Evolutionary conservation across 1,140 invertebrate genomes (phyloP).

Genomic region (Drosophila parvula): DNA sequence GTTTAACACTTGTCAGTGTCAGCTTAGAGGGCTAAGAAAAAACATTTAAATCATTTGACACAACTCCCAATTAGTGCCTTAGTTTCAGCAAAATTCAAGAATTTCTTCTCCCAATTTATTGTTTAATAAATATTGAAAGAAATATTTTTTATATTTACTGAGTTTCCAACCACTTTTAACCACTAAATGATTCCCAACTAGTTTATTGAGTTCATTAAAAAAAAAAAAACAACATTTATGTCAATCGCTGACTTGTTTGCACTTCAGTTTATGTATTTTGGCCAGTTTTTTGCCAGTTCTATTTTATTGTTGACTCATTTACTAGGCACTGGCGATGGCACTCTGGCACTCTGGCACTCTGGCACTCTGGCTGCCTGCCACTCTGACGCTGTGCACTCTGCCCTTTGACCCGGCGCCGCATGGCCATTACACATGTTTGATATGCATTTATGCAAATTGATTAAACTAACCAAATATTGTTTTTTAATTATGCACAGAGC

Average conservation of each 20-base stretch:
- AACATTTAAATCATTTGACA: neutral
- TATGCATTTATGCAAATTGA: slow-evolving; percentile 75
- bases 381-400: neutral
- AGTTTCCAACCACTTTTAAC: neutral
- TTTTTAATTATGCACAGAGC: slow-evolving; percentile 79
- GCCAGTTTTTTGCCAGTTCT: slow-evolving; percentile 14
- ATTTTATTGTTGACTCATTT: slow-evolving; percentile 41
- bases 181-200: slow-evolving; percentile 3
- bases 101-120: neutral
- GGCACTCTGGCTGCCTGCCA: too few species aligned
- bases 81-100: accelerated
- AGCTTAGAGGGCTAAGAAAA: neutral
- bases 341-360: neutral
- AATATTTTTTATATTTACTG: neutral
- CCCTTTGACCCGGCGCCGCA: slow-evolving; percentile 11
- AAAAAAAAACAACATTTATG: slow-evolving; percentile 6
- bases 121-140: neutral
- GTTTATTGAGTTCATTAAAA: slow-evolving; percentile 4
- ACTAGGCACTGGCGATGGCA: neutral
- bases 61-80: too few species aligned
- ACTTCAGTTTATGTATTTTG: slow-evolving; percentile 14
- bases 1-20: neutral
- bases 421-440: slow-evolving; percentile 44
- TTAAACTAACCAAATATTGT: slow-evolving; percentile 83
- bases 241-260: slow-evolving; percentile 27